Evolutionary conservation across 2,113 vertebrate species (phyloP), one percentile per base, ranked within the genome.

Genomic region (Dasyprocta punctata): DNA sequence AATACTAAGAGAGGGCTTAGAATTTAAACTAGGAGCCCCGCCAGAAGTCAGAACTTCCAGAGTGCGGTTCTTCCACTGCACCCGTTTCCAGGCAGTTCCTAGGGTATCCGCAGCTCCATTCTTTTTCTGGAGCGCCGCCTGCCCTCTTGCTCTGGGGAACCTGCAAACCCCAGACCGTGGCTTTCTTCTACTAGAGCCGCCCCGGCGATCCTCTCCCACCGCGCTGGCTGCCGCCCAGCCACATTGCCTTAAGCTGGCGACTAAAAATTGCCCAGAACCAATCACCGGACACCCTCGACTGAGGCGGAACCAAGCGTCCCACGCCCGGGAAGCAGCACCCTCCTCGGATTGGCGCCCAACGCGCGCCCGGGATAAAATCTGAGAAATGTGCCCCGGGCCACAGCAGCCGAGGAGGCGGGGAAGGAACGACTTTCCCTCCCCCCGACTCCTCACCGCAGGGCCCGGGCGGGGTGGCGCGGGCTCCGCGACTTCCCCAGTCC

Each of bases 361-460:
- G 56, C 3, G 85, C 88, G 36, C 47, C 6, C 0, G 77, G 90
- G 94, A 73, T 78, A 41, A 49, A 92, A 92, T 90, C 90, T 44
- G 80, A 94, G 93, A 73, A 94, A 91, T 52, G 97, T 24, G 96
- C 97, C 97, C 86, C 0, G 41, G 90, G 96, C 94, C 90, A 82
- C 96, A 22, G 96, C 96, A 69, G 87, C 83, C 1, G 65, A n/a
- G 38, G 71, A 65, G 95, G 96, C 86, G 86, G 96, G 58, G 80
- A 84, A 81, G 90, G 16, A 75, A 58, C 87, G 19, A 86, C 94
- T 56, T 86, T 96, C n/a, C 58, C 80, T 90, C 91, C n/a, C 84
- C 89, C 94, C 38, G 26, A n/a, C 87, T 78, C 80, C 84, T 16
- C 54, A 52, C 71, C 95, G 5, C 96, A 44, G n/a, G 75, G 58